Evolutionary conservation across 2,797 vertebrate genomes (phyloP).

Genomic region (Paguma larvata): DNA sequence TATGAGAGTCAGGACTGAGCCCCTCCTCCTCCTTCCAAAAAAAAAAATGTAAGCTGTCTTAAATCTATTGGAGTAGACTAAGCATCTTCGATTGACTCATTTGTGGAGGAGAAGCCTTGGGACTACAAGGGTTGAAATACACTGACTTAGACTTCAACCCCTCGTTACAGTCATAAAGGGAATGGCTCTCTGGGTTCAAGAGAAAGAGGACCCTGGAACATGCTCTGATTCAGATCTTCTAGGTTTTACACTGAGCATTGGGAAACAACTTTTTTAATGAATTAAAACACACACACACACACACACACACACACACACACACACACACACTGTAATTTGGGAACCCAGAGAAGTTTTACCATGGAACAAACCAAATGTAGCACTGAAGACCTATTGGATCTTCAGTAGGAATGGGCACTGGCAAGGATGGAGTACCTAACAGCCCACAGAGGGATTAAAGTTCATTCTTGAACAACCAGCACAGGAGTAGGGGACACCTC

Average conservation of each 20-base stretch:
- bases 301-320: neutral
- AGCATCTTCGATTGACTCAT: neutral
- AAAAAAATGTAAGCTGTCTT: neutral
- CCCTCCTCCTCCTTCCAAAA: neutral
- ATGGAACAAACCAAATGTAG: neutral
- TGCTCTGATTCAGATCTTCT: neutral
- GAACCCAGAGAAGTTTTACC: neutral
- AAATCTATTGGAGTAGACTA: neutral
- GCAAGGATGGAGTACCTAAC: neutral
- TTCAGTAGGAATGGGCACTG: neutral
- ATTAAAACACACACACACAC: neutral
- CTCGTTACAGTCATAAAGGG: neutral
- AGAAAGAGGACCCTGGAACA: neutral
- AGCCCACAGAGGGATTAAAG: neutral
- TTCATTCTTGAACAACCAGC: neutral
- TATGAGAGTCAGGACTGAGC: neutral
- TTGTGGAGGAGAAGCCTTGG: neutral
- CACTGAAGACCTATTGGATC: neutral
- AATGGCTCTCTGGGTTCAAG: neutral
- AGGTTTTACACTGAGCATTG: neutral
- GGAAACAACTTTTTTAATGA: constrained; percentile 6
- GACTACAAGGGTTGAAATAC: neutral
- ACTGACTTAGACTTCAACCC: neutral
- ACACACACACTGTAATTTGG: neutral
- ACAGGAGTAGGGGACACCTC: neutral